A percentile compares a stretch with the other conserved stretches of the same genome.
Evolutionary conservation across 1,140 invertebrate species (phyloP).

Genomic region (Lamellibrachia luymesi): DNA sequence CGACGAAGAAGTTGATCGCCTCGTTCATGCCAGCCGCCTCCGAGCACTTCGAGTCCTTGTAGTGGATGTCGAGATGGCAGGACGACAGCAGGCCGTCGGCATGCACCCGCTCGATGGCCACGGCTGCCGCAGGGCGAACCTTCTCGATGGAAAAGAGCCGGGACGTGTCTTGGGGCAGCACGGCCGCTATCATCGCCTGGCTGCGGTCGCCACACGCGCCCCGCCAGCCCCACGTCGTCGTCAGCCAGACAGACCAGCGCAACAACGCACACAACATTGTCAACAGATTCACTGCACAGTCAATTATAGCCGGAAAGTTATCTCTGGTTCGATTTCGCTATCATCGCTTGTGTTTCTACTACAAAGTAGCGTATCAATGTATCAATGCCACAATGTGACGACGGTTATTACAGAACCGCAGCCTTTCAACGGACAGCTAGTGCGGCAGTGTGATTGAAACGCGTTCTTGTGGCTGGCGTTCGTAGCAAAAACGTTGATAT

Average conservation of each 20-base stretch:
- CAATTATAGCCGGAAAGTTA: background rate
- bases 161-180: slow-evolving; percentile 10
- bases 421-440: background rate
- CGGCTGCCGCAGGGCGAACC: background rate
- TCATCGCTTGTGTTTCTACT: background rate
- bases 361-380: background rate
- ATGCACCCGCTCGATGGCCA: slow-evolving; percentile 8
- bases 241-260: background rate
- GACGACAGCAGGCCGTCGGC: slow-evolving; percentile 21
- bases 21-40: slow-evolving; percentile 15
- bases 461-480: background rate
- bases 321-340: background rate
- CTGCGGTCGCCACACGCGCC: background rate
- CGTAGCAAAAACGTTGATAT: background rate
- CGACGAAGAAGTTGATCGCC: slow-evolving; percentile 42
- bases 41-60: slow-evolving; percentile 16
- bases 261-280: background rate
- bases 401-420: background rate
- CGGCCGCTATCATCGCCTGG: background rate
- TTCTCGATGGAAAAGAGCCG: slow-evolving; percentile 19
- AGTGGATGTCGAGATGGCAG: slow-evolving; percentile 8
- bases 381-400: background rate
- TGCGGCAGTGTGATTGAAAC: background rate
- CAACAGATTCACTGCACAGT: background rate
- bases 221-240: background rate